A percentile compares a stretch with the other conserved stretches of the same genome.
Evolutionary conservation across 2,888 invertebrate genomes (phyloP).

Genomic region (Villa cingulata): DNA sequence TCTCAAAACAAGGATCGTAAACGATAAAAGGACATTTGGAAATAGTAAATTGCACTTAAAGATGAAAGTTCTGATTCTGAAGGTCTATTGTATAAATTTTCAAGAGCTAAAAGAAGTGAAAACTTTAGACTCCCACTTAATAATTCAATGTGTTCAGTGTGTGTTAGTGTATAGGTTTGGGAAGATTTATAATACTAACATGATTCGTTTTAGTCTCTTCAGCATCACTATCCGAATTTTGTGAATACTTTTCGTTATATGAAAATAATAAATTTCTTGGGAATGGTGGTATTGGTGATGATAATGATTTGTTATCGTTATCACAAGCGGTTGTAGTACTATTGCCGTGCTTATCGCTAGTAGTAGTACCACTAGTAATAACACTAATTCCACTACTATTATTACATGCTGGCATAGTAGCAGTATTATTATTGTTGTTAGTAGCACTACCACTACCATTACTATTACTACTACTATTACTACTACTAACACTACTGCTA

Average conservation of each 20-base stretch:
- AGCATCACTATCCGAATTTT: constrained; percentile 11
- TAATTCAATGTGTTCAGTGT: too few relatives aligned
- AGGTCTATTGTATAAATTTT: too few relatives aligned
- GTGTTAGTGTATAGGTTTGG: too few relatives aligned
- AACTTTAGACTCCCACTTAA: too few relatives aligned
- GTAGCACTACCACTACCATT: neutral
- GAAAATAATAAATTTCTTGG: constrained; percentile 44
- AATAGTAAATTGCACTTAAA: too few relatives aligned
- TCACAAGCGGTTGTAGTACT: too few relatives aligned
- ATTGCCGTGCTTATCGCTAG: too few relatives aligned
- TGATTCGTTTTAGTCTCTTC: constrained; percentile 12
- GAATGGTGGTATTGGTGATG: constrained; percentile 7
- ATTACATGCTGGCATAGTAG: neutral
- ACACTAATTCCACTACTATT: neutral
- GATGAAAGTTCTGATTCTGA: too few relatives aligned
- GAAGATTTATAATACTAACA: constrained; percentile 23
- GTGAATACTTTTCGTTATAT: constrained; percentile 19
- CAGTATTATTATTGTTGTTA: neutral
- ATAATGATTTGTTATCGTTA: neutral
- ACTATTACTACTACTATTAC: constrained; percentile 9
- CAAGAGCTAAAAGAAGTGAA: too few relatives aligned
- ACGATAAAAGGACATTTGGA: too few relatives aligned
- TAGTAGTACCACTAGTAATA: neutral
- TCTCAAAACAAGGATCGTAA: too few relatives aligned
- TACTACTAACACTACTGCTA: neutral